phyloP scores from a whole-genome alignment of 2,797 vertebrate genomes.

The Myioborus miniatus region DNA sequence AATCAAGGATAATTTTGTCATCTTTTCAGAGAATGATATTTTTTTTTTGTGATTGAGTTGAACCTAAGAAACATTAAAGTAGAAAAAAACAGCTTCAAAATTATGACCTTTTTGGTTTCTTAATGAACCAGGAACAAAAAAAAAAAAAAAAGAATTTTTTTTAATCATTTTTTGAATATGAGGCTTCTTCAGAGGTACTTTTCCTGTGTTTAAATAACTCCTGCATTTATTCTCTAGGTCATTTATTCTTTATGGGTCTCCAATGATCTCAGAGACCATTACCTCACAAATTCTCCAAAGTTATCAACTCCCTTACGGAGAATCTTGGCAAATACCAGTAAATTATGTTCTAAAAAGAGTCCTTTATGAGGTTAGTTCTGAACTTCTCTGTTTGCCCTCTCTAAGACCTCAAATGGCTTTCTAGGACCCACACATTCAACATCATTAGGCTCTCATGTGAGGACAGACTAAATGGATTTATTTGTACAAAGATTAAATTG shows the following conservation, averaged over 20 bases:
- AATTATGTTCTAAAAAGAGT: neutral
- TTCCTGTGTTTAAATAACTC: neutral
- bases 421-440: neutral
- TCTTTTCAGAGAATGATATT: neutral
- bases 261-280: neutral
- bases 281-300: constrained; percentile 13
- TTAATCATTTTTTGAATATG: neutral
- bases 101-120: neutral
- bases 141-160: neutral
- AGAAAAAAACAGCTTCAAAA: neutral
- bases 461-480: neutral
- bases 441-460: neutral
- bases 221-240: neutral
- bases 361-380: neutral
- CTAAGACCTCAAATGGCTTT: neutral
- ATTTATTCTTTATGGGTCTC: constrained; percentile 14
- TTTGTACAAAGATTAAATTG: neutral
- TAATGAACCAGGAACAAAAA: neutral
- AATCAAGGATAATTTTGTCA: neutral
- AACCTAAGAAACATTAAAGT: neutral
- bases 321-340: constrained; percentile 16
- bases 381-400: neutral
- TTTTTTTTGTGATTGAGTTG: neutral
- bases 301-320: neutral
- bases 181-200: constrained; percentile 11